Base-by-base conservation (phyloP, 2,888 invertebrate species). In the Pristionchus exspectatus region DNA sequence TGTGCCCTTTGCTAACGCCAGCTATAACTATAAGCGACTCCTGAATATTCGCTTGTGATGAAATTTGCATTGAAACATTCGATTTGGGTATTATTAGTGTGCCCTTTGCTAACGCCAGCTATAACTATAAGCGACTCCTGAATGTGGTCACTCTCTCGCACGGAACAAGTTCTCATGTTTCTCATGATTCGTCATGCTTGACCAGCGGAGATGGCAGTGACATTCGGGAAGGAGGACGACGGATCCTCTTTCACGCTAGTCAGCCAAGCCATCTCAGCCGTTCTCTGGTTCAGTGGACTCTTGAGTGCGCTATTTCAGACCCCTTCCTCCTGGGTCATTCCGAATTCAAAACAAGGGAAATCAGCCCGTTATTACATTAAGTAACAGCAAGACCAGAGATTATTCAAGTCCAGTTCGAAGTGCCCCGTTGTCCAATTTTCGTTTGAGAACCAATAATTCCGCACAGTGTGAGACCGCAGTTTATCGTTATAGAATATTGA, bases 361-460 rank as follows among this genome's bases (percentile, higher is more conserved):
- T 69, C n/a, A 12, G 3, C 69, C 69, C n/a, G 3, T 27, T 69
- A 69, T 69, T 69, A 24, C 63, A 63, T 63, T n/a, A n/a, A n/a
- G 21, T 38, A 7, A 50, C 12, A 7, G 44, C 10, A 0, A 10
- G 9, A 9, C 44, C 12, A 50, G 4, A 10, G 44, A 50, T 10
- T 1, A 50, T 50, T 50, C 44, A 50, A 18, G 33, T 16, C 14
- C 14, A 72, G 33, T 72, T 38, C 38, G 38, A 74, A 74, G 38
- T 38, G 69, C 30, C 30, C 30, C 69, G 12, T 10, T 38, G 38
- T 4, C 38, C 74, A 38, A 10, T 74, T 21, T 38, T 33, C 38
- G 81, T 44, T 81, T 50, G 81, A 81, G 81, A 81, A 81, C 81
- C 50, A 81, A 81, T 81, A 81, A 50, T 81, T 81, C 44, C 50